Conservation (phyloP, 2,797 vertebrate species). For the Peromyscus eremicus region DNA sequence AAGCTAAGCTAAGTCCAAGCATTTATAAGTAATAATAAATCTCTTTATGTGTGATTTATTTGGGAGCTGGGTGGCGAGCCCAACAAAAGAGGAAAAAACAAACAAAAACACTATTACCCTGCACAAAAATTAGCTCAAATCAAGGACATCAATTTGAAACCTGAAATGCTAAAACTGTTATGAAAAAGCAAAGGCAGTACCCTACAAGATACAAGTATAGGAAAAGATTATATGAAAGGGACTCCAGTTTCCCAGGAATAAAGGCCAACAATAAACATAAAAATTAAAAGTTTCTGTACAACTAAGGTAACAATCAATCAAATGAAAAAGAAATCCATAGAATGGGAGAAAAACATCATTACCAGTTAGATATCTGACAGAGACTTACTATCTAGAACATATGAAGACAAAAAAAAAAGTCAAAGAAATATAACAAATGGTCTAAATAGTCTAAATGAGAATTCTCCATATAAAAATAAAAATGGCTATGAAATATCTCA, state of each 20-base stretch:
- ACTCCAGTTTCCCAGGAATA: neutral
- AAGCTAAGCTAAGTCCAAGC: no score
- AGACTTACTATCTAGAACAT: neutral
- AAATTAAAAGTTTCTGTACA: neutral
- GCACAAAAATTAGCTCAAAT: neutral
- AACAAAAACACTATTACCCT: no score
- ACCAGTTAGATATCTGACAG: neutral
- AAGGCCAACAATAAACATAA: neutral
- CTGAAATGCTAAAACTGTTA: neutral
- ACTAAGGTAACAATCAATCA: neutral
- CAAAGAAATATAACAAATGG: neutral
- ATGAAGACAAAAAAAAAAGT: neutral
- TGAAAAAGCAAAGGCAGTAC: neutral
- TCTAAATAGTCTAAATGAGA: neutral
- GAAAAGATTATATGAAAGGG: neutral
- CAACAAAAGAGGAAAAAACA: no score
- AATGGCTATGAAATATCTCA: neutral
- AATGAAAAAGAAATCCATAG: neutral
- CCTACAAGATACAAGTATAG: neutral
- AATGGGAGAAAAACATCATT: neutral
- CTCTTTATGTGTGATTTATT: no score
- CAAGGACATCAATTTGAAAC: neutral
- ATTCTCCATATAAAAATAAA: neutral
- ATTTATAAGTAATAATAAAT: no score
- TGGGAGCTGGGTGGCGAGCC: no score